These are phyloP conservation scores for Adelosebastes latens DNA, from an alignment of 2,797 vertebrate genomes.

Conservation along the genomic window DNA sequence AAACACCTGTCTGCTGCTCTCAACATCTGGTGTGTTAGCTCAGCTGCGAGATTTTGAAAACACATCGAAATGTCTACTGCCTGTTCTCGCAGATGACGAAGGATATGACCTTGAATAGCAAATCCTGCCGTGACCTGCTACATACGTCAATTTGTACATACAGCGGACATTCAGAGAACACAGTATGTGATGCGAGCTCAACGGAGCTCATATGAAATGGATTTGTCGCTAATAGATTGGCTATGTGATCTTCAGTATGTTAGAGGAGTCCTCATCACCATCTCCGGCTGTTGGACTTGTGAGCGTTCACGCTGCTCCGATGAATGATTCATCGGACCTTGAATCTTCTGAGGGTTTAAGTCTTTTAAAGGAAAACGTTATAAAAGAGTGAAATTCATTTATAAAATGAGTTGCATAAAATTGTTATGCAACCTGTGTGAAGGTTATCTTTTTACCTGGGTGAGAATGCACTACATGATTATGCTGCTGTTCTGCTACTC, in stretches of 20 bases:
- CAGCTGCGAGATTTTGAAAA: neutral
- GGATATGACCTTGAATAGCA: neutral
- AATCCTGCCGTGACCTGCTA: neutral
- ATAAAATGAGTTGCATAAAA: neutral
- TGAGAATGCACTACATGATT: neutral
- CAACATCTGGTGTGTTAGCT: neutral
- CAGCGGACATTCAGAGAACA: neutral
- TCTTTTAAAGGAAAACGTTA: neutral
- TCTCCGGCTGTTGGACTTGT: neutral
- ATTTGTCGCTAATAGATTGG: neutral
- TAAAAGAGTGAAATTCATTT: neutral
- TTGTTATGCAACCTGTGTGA: constrained; percentile 10
- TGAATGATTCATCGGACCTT: constrained; percentile 21
- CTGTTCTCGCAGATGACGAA: neutral
- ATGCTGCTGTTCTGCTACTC: neutral
- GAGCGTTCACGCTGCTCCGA: neutral
- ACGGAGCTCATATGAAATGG: neutral
- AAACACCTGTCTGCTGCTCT: neutral
- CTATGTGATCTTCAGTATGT: neutral
- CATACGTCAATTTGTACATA: neutral
- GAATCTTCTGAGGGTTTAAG: neutral
- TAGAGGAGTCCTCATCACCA: neutral
- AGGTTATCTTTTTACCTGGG: neutral
- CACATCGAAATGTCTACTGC: neutral
- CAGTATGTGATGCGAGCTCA: neutral